These are phyloP conservation scores for Embiotoca jacksoni DNA, from an alignment of 2,113 vertebrate species.

Conservation along the genomic window DNA sequence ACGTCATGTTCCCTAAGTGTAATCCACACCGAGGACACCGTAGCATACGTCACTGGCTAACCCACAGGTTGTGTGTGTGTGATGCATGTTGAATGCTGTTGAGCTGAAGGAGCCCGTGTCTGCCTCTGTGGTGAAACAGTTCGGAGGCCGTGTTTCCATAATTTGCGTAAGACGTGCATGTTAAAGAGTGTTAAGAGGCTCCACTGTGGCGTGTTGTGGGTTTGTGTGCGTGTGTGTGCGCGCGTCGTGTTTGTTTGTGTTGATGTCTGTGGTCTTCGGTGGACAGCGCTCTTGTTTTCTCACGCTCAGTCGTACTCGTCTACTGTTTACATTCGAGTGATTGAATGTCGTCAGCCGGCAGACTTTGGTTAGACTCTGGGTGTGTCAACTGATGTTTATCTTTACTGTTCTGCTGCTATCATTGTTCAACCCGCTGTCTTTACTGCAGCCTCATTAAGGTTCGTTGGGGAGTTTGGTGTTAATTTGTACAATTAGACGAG, in stretches of 20 bases:
- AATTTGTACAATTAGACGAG: conserved; percentile 1
- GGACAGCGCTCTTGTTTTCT: conserved; percentile 52
- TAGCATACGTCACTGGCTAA: conserved; percentile 46
- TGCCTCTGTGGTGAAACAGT: neutral
- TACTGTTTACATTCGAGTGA: conserved; percentile 73
- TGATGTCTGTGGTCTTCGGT: conserved; percentile 31
- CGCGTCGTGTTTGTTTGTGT: conserved; percentile 6
- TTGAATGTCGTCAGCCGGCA: conserved; percentile 67
- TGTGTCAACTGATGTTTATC: conserved; percentile 69
- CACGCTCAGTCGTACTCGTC: conserved; percentile 38
- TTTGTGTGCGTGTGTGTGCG: conserved; percentile 18
- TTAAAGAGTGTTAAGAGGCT: conserved; percentile 11
- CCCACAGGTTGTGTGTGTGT: conserved; percentile 16
- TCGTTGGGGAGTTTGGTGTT: neutral
- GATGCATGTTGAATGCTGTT: conserved; percentile 2
- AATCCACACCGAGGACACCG: conserved; percentile 45
- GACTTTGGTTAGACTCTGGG: conserved; percentile 65
- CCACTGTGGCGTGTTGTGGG: conserved; percentile 27
- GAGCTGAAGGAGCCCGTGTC: conserved; percentile 10
- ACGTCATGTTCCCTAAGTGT: conserved; percentile 58
- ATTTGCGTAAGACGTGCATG: conserved; percentile 17
- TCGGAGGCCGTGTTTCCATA: conserved; percentile 13
- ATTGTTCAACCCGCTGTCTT: conserved; percentile 23
- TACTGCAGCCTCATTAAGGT: neutral
- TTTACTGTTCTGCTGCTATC: conserved; percentile 35